These are phyloP conservation scores for Capricornis sumatraensis DNA, from an alignment of 2,113 vertebrate species.

Conservation along the genomic window DNA sequence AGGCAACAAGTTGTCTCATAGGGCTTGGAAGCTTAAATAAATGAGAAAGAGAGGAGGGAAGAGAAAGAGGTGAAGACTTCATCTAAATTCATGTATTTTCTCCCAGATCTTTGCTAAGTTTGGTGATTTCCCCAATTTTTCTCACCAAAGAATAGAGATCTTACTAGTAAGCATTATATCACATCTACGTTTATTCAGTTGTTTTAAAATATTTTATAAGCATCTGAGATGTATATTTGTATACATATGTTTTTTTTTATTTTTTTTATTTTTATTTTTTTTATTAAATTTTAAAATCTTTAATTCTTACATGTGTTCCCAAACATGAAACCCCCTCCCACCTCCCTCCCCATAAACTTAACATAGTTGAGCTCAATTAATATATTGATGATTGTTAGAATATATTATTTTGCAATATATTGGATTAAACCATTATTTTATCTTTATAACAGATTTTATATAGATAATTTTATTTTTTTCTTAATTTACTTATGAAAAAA, in stretches of 20 bases:
- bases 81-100: background rate
- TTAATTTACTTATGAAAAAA: background rate
- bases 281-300: too few species aligned
- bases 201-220: background rate
- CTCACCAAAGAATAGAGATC: background rate
- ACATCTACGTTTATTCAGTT: background rate
- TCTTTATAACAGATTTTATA: background rate
- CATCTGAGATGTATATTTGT: background rate
- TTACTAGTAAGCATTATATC: background rate
- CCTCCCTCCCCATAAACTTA: background rate
- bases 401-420: background rate
- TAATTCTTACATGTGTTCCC: too few species aligned
- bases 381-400: background rate
- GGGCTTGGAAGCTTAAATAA: background rate
- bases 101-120: background rate
- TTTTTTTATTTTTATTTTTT: too few species aligned
- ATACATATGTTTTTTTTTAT: background rate
- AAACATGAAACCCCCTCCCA: too few species aligned
- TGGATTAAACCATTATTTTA: background rate
- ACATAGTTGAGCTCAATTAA: background rate
- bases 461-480: background rate
- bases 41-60: background rate
- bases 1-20: background rate
- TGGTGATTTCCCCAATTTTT: background rate
- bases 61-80: background rate